phyloP scores from a whole-genome alignment of 2,113 vertebrate species.

The Lasiurus borealis region DNA sequence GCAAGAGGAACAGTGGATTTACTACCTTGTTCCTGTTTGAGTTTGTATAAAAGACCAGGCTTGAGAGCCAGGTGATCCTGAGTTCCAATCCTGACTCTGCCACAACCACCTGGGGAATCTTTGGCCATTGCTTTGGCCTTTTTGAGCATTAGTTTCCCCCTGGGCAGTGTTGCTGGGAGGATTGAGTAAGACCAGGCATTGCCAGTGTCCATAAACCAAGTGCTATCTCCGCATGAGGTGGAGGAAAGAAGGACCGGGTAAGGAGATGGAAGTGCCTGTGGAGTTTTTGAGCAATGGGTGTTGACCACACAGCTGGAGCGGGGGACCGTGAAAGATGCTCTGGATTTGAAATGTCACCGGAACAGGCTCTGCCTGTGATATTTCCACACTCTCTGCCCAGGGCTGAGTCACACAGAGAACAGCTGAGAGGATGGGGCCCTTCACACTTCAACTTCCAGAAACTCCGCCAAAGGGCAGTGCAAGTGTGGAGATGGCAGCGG shows the following conservation, averaged over 20 bases:
- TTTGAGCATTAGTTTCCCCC: background rate
- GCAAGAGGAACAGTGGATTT: background rate
- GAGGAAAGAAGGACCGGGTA: background rate
- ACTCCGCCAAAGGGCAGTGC: background rate
- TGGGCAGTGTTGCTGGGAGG: background rate
- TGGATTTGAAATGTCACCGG: conserved; percentile 72
- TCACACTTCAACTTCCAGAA: background rate
- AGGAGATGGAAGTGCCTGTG: background rate
- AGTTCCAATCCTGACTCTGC: background rate
- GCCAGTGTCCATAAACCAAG: background rate
- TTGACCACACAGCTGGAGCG: conserved; percentile 25
- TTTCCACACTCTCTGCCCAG: conserved; percentile 40
- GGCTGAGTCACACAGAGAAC: conserved; percentile 64
- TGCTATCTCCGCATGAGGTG: background rate
- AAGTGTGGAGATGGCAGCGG: background rate
- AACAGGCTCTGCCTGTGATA: conserved; percentile 34
- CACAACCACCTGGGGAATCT: background rate
- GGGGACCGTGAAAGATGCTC: background rate
- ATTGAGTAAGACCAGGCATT: background rate
- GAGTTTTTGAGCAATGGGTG: background rate
- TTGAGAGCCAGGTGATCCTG: background rate
- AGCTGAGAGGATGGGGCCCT: conserved; percentile 15
- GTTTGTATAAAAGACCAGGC: background rate
- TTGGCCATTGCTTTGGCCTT: background rate
- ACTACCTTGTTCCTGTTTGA: background rate